phyloP scores from a whole-genome alignment of 2,797 vertebrate genomes.

The Gila robusta region DNA sequence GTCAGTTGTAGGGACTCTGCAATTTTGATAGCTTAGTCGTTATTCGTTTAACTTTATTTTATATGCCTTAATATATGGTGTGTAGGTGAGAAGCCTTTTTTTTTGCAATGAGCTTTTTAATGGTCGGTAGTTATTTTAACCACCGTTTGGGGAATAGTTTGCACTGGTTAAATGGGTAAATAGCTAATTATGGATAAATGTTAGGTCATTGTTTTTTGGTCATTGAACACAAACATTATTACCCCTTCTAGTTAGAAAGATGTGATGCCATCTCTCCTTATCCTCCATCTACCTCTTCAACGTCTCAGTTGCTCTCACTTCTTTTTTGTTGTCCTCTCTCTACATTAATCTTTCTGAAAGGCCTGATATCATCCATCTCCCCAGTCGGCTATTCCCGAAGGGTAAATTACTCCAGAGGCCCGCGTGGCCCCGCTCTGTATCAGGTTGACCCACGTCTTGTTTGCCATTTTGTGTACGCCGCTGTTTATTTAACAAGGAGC shows the following conservation, averaged over 20 bases:
- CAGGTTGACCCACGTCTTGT: slow-evolving; percentile 99
- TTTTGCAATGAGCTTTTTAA: neutral
- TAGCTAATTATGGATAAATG: neutral
- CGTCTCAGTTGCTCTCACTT: slow-evolving; percentile 46
- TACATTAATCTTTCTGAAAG: slow-evolving; percentile 92
- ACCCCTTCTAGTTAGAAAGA: slow-evolving; percentile 26
- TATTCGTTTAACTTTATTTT: slow-evolving; percentile 40
- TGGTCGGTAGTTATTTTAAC: neutral
- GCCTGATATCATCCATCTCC: slow-evolving; percentile 96
- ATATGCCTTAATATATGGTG: neutral
- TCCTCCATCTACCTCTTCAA: slow-evolving; percentile 57
- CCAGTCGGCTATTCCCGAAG: slow-evolving; percentile 91
- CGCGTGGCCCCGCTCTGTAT: slow-evolving; percentile 93
- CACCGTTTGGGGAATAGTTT: neutral
- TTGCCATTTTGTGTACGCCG: slow-evolving; percentile 99
- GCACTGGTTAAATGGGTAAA: neutral
- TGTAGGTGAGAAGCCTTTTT: neutral
- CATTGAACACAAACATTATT: neutral
- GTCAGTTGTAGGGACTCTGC: slow-evolving; percentile 33
- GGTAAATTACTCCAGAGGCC: slow-evolving; percentile 99
- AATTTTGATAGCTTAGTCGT: slow-evolving; percentile 32
- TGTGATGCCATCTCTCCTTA: slow-evolving; percentile 52
- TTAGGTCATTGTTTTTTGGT: neutral
- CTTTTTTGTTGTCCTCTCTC: slow-evolving; percentile 69
- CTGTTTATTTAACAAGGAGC: slow-evolving; percentile 99